Evolutionary conservation across 2,113 vertebrate genomes (phyloP).

Genomic region (Erythrolamprus reginae): DNA sequence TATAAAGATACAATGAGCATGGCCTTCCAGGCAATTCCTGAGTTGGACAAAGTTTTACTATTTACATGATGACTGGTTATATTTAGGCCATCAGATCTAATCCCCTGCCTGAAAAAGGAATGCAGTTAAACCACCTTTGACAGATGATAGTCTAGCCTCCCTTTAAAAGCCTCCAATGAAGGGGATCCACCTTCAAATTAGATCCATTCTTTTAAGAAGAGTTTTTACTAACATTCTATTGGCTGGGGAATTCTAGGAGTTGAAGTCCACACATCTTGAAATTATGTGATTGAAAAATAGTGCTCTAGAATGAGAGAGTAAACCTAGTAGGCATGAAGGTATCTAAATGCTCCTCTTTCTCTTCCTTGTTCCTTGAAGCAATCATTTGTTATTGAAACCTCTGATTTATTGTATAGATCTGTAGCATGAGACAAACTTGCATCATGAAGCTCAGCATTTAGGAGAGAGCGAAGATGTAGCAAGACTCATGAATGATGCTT

Average conservation of each 20-base stretch:
- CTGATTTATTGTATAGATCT: not conserved
- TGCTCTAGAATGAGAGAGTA: not conserved
- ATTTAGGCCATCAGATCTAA: not conserved
- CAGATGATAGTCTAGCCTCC: too few relatives aligned
- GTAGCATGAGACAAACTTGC: slow-evolving; percentile 15
- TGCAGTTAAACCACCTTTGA: not conserved
- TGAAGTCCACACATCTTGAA: not conserved
- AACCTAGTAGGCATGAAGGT: not conserved
- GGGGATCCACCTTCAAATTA: not conserved
- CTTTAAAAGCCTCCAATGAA: not conserved
- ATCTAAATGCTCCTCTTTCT: not conserved
- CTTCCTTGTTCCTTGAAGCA: not conserved
- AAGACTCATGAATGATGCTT: not conserved
- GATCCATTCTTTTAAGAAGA: not conserved
- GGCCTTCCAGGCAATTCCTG: too few relatives aligned
- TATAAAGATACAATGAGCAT: too few relatives aligned
- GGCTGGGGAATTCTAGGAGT: not conserved
- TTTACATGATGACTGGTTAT: not conserved
- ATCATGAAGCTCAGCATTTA: slow-evolving; percentile 25
- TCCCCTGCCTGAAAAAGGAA: not conserved
- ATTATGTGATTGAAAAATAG: not conserved
- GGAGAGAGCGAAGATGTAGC: not conserved
- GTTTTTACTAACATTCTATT: not conserved
- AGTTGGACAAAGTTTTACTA: not conserved
- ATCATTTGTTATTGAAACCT: slow-evolving; percentile 10